Conservation (phyloP, 2,797 vertebrate genomes). For the Neopelma chrysocephalum region DNA sequence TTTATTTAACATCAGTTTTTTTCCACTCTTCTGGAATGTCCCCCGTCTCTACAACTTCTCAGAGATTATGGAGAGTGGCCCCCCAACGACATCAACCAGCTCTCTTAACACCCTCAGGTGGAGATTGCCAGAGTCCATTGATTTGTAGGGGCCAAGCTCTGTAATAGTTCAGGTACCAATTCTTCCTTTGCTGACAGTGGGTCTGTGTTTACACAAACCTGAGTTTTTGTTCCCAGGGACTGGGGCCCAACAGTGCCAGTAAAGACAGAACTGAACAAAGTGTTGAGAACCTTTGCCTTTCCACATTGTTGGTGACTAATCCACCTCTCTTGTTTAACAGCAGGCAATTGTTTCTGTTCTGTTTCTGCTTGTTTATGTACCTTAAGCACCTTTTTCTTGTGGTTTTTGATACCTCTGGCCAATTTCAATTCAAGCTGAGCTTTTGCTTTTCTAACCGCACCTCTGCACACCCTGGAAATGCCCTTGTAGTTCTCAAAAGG, state of each 20-base stretch:
- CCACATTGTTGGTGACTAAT: background rate
- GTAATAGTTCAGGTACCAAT: fast-evolving
- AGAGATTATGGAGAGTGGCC: background rate
- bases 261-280: background rate
- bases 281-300: background rate
- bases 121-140: background rate
- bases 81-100: too few relatives aligned
- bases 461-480: background rate
- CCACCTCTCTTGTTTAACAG: background rate
- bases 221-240: background rate
- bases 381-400: background rate
- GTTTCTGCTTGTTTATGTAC: background rate
- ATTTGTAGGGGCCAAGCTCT: background rate
- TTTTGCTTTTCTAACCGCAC: background rate
- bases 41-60: fast-evolving
- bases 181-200: fast-evolving
- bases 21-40: background rate
- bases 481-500: background rate
- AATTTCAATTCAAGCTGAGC: background rate
- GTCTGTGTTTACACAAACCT: background rate
- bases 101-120: background rate
- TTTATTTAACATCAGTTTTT: background rate
- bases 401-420: background rate
- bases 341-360: fast-evolving
- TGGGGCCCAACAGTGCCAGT: fast-evolving